A percentile compares a stretch with the other conserved stretches of the same genome.
Conservation (phyloP, 92 coral and sea anemone species). For the Micromussa lordhowensis region DNA sequence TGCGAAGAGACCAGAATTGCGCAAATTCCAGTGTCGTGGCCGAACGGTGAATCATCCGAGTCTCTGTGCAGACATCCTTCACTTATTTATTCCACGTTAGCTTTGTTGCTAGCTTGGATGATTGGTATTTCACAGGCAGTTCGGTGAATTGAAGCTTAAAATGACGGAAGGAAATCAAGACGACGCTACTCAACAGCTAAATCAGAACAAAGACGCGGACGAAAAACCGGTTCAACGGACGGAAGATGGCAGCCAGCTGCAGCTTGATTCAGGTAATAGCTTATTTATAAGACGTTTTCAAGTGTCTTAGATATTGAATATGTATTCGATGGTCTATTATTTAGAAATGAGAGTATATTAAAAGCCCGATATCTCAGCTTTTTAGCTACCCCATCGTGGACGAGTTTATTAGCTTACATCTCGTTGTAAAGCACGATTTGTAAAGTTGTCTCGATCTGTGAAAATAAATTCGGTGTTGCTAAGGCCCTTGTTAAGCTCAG, state of each 20-base stretch:
- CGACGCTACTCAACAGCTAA: background rate
- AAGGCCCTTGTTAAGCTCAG: background rate
- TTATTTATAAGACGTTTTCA: background rate
- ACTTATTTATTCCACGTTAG: background rate
- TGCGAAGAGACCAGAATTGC: conserved; percentile 26
- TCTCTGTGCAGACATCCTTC: background rate
- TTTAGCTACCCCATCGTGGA: background rate
- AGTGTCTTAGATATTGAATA: conserved; percentile 3
- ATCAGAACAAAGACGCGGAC: background rate
- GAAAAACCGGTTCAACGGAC: conserved; percentile 1
- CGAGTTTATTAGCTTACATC: background rate
- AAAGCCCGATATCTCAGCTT: conserved; percentile 3
- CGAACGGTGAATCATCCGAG: background rate
- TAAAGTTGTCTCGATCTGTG: background rate
- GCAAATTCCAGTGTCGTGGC: conserved; percentile 33
- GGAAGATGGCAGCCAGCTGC: background rate
- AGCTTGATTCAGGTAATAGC: conserved; percentile 41
- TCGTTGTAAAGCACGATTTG: background rate
- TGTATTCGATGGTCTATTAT: background rate
- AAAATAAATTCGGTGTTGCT: background rate
- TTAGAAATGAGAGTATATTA: background rate
- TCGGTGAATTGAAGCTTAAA: background rate
- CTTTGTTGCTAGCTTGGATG: background rate
- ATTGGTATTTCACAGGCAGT: background rate
- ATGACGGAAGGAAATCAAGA: conserved; percentile 33